phyloP scores from a whole-genome alignment of 2,113 vertebrate species.

The Syngnathus typhle region DNA sequence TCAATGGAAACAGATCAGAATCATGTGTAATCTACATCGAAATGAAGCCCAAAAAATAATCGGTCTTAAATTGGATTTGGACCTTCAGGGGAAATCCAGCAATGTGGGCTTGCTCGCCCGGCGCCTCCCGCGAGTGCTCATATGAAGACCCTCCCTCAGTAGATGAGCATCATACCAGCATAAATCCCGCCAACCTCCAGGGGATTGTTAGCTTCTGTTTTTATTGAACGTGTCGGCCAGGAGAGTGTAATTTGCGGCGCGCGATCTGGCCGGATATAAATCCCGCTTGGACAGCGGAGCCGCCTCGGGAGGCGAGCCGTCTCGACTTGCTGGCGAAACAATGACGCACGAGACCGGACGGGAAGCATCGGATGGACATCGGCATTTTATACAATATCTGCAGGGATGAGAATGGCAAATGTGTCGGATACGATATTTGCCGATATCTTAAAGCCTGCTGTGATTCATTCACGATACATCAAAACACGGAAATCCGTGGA shows the following conservation, averaged over 20 bases:
- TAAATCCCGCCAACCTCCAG: conserved; percentile 1
- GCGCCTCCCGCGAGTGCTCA: background rate
- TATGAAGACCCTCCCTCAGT: conserved; percentile 1
- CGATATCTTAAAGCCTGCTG: too few species aligned
- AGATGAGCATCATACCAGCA: background rate
- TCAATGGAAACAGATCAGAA: too few species aligned
- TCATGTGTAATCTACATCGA: too few species aligned
- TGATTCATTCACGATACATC: too few species aligned
- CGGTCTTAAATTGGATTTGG: background rate
- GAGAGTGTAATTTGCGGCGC: conserved; percentile 1
- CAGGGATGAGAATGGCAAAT: too few species aligned
- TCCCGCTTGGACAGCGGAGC: conserved; percentile 2
- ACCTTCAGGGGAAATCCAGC: background rate
- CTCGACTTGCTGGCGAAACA: background rate
- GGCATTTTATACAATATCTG: too few species aligned
- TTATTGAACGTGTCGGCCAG: conserved; percentile 6
- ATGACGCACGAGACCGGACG: background rate
- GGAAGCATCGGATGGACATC: too few species aligned
- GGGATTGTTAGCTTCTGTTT: conserved; percentile 7
- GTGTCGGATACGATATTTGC: too few species aligned
- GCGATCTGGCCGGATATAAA: conserved; percentile 4
- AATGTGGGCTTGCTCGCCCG: background rate
- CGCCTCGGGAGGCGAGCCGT: background rate
- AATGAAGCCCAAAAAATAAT: background rate
- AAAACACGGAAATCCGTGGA: too few species aligned